Evolutionary conservation across 2,113 vertebrate species (phyloP).

Genomic region (Pao palembangensis): DNA sequence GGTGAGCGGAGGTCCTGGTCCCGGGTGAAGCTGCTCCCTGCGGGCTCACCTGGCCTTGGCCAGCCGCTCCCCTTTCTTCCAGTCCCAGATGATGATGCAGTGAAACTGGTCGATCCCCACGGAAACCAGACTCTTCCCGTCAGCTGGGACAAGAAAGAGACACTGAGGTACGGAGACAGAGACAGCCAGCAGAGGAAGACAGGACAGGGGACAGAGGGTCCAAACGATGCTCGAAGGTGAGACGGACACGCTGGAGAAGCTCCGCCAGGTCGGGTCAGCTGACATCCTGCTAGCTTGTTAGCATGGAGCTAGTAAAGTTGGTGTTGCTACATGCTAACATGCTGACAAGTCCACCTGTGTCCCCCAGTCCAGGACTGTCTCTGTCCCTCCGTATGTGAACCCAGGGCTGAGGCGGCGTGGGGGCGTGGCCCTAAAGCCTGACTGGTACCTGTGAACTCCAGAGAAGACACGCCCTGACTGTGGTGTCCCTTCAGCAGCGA

Average conservation of each 20-base stretch:
- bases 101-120: slow-evolving; percentile 92
- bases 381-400: too few species aligned
- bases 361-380: too few species aligned
- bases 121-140: slow-evolving; percentile 91
- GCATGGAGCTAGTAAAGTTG: too few species aligned
- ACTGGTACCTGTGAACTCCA: slow-evolving; percentile 89
- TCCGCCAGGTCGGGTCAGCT: too few species aligned
- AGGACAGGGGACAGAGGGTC: neutral
- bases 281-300: too few species aligned
- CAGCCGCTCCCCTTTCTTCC: slow-evolving; percentile 94
- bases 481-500: slow-evolving; percentile 91
- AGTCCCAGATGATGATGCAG: slow-evolving; percentile 94
- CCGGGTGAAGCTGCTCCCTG: too few species aligned
- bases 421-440: neutral
- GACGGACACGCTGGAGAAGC: neutral
- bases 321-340: too few species aligned
- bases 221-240: neutral
- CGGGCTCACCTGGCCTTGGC: slow-evolving; percentile 84
- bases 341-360: too few species aligned
- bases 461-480: slow-evolving; percentile 89
- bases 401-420: too few species aligned
- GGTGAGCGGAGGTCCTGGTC: too few species aligned
- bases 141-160: slow-evolving; percentile 69
- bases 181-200: neutral
- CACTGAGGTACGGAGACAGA: neutral